phyloP scores from a whole-genome alignment of 2,113 vertebrate species.

The Clarias magur region DNA sequence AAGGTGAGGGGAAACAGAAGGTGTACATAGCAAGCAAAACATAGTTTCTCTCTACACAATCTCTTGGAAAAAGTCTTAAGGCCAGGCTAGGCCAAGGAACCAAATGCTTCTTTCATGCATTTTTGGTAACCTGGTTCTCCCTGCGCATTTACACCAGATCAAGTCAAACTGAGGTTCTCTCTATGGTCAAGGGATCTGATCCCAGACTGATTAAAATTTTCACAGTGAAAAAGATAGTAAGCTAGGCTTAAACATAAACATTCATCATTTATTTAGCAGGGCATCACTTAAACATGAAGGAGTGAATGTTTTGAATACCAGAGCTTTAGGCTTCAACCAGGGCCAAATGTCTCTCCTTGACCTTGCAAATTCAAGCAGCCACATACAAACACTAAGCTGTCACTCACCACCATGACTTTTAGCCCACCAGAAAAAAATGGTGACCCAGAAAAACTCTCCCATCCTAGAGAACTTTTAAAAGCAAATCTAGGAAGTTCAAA shows the following conservation, averaged over 20 bases:
- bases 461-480: slow-evolving; percentile 16
- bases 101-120: neutral
- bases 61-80: slow-evolving; percentile 31
- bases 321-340: slow-evolving; percentile 69
- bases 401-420: slow-evolving; percentile 53
- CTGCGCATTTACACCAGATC: neutral
- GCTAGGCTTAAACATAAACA: slow-evolving; percentile 74
- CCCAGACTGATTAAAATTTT: slow-evolving; percentile 69
- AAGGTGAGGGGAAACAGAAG: slow-evolving; percentile 44
- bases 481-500: slow-evolving; percentile 31
- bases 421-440: slow-evolving; percentile 41
- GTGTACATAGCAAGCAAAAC: slow-evolving; percentile 50
- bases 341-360: slow-evolving; percentile 68
- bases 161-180: slow-evolving; percentile 56
- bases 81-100: slow-evolving; percentile 20
- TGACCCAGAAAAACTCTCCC: neutral
- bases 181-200: slow-evolving; percentile 69
- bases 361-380: slow-evolving; percentile 41
- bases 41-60: slow-evolving; percentile 38
- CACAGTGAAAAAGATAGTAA: slow-evolving; percentile 74
- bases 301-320: slow-evolving; percentile 75
- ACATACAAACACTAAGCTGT: slow-evolving; percentile 51
- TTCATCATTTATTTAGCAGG: slow-evolving; percentile 81
- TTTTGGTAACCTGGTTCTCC: slow-evolving; percentile 15
- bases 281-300: slow-evolving; percentile 77